Conservation (phyloP, 1,140 invertebrate species). For the Fopius arisanus region DNA sequence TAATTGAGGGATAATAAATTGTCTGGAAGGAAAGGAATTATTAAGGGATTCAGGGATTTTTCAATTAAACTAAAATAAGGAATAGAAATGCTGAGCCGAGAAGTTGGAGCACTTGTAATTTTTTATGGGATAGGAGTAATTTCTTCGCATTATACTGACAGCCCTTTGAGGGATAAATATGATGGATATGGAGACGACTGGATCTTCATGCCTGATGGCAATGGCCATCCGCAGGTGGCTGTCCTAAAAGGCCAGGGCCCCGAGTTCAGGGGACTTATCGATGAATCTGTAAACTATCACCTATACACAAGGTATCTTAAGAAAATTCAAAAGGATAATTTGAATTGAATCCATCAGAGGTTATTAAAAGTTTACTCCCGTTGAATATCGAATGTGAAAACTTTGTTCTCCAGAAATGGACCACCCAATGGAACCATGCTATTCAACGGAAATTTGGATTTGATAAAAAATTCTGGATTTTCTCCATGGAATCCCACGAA, state of each 20-base stretch:
- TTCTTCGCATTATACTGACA: slow-evolving; percentile 32
- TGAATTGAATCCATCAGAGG: too few species aligned
- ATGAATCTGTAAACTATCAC: slow-evolving; percentile 49
- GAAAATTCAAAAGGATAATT: too few species aligned
- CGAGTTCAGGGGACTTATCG: slow-evolving; percentile 42
- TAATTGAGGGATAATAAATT: too few species aligned
- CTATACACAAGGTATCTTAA: slow-evolving; percentile 62
- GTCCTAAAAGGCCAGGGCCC: slow-evolving; percentile 52
- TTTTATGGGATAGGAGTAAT: not conserved
- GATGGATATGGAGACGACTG: slow-evolving; percentile 69
- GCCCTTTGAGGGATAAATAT: slow-evolving; percentile 50
- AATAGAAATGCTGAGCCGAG: not conserved
- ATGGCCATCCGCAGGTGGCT: slow-evolving; percentile 68
- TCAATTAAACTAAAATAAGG: too few species aligned
- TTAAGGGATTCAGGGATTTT: too few species aligned
- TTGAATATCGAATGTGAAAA: slow-evolving; percentile 23
- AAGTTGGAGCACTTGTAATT: not conserved
- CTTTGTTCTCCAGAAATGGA: slow-evolving; percentile 46
- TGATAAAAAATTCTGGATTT: slow-evolving; percentile 63
- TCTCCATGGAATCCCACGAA: slow-evolving; percentile 68
- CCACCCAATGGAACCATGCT: slow-evolving; percentile 51
- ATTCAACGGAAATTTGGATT: slow-evolving; percentile 46
- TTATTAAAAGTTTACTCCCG: not conserved
- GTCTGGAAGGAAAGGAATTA: too few species aligned
- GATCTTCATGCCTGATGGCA: slow-evolving; percentile 73